Percentiles rank a stretch among this genome's conserved stretches.
Conservation (phyloP, 2,888 invertebrate genomes). For the Xylocampa areola region DNA sequence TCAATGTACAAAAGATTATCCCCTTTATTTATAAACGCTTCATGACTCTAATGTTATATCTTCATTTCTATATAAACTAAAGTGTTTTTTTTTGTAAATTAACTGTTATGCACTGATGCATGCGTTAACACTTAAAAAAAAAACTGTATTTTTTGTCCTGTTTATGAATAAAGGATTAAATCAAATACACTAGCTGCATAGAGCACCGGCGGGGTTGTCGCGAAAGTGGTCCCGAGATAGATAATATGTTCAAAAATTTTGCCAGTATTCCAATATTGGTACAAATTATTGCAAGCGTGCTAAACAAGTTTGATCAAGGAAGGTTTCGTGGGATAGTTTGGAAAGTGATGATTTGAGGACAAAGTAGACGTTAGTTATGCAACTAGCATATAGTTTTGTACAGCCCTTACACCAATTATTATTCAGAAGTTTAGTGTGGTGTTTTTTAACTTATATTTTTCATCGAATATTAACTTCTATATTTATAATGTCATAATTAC, state of each 20-base stretch:
- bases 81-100: no score
- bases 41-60: no score
- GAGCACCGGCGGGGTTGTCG: constrained; percentile 27
- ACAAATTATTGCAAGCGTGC: constrained; percentile 2
- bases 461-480: not conserved
- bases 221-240: constrained; percentile 15
- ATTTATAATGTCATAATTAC: no score
- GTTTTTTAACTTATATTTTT: not conserved
- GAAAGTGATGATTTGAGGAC: constrained; percentile 2
- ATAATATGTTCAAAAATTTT: constrained; percentile 1
- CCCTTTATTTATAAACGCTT: constrained; percentile 26
- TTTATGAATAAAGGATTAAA: constrained; percentile 31
- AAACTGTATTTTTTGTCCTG: no score
- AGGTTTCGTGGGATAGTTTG: no score
- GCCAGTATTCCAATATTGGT: constrained; percentile 13
- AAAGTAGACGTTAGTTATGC: constrained; percentile 37
- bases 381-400: constrained; percentile 37
- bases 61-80: not conserved
- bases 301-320: constrained; percentile 1
- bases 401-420: constrained; percentile 11
- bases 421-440: constrained; percentile 31
- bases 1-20: constrained; percentile 19
- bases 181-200: constrained; percentile 42
- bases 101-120: no score
- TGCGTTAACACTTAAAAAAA: no score